phyloP scores from a whole-genome alignment of 2,888 invertebrate genomes.

The Tinea pellionella region DNA sequence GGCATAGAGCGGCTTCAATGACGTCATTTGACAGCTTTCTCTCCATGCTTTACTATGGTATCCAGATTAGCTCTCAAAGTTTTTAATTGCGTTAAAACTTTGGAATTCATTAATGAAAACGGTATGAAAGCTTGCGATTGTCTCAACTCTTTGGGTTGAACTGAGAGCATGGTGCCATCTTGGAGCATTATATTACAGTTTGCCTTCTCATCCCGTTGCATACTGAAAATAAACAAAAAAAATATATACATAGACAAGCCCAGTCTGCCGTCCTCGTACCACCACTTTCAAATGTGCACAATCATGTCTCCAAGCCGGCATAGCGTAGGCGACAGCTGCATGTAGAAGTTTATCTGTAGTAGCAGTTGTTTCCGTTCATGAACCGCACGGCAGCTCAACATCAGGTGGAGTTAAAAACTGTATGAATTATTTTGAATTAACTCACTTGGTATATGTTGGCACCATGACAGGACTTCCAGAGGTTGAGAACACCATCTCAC shows the following conservation, averaged over 20 bases:
- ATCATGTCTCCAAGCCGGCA: too few relatives aligned
- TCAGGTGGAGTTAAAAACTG: too few relatives aligned
- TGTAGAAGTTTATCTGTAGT: too few relatives aligned
- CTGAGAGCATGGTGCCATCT: slow-evolving; percentile 72
- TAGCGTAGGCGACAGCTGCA: too few relatives aligned
- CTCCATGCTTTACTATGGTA: slow-evolving; percentile 45
- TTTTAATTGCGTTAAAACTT: slow-evolving; percentile 54
- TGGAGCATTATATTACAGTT: slow-evolving; percentile 75
- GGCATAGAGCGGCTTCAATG: neutral
- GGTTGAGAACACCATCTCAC: slow-evolving; percentile 76
- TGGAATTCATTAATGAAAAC: slow-evolving; percentile 49
- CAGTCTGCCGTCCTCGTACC: too few relatives aligned
- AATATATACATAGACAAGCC: too few relatives aligned
- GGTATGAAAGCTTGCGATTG: slow-evolving; percentile 55
- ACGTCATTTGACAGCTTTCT: slow-evolving; percentile 22
- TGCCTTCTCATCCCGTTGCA: slow-evolving; percentile 63
- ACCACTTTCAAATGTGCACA: too few relatives aligned
- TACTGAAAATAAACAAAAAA: slow-evolving; percentile 27
- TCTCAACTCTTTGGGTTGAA: slow-evolving; percentile 67
- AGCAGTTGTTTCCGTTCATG: too few relatives aligned
- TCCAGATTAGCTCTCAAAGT: slow-evolving; percentile 63
- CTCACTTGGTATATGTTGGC: slow-evolving; percentile 28
- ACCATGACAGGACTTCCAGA: slow-evolving; percentile 75
- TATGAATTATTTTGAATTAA: too few relatives aligned
- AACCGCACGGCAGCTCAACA: too few relatives aligned